These are phyloP conservation scores for Jaculus jaculus DNA, from an alignment of 2,113 vertebrate species.

Conservation along the genomic window DNA sequence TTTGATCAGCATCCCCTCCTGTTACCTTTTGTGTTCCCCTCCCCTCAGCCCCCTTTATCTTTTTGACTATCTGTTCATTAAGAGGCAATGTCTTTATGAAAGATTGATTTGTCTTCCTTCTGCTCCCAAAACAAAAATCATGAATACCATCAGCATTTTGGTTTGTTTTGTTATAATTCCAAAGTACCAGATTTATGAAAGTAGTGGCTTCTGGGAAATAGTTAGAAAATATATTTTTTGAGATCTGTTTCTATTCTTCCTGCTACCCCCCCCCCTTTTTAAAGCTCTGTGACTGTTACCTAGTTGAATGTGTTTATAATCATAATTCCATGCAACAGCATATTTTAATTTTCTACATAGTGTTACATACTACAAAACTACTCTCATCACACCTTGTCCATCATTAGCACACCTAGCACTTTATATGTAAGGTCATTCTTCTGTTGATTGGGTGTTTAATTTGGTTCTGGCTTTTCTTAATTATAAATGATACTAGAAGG, in stretches of 20 bases:
- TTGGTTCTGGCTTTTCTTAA: background rate
- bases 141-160: background rate
- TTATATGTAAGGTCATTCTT: background rate
- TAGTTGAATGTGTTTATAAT: background rate
- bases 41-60: background rate
- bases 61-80: slow-evolving; percentile 1
- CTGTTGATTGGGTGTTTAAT: background rate
- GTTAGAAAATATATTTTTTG: background rate
- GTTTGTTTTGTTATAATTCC: background rate
- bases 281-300: background rate
- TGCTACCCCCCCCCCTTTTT: no score
- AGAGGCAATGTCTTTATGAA: background rate
- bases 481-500: background rate
- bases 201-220: background rate
- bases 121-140: background rate
- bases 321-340: background rate
- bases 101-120: background rate
- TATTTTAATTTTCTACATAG: background rate
- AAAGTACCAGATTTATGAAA: background rate
- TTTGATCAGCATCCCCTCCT: no score
- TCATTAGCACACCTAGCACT: no score
- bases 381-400: rapidly evolving
- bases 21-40: no score
- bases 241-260: background rate
- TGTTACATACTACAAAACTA: no score